These are phyloP conservation scores for Triplophysa tibetana DNA, from an alignment of 2,113 vertebrate species.

Conservation along the genomic window DNA sequence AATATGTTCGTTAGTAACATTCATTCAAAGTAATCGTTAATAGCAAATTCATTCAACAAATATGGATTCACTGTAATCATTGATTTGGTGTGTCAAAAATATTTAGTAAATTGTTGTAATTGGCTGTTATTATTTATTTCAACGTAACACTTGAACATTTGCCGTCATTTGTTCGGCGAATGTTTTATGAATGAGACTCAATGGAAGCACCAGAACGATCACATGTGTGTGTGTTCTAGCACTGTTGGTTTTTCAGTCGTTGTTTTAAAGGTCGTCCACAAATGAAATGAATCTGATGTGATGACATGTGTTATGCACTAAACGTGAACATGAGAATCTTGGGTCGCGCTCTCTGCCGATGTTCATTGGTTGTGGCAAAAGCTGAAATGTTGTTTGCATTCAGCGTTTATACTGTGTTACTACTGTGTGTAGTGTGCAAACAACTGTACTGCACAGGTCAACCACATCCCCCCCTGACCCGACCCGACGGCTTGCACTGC, in stretches of 20 bases:
- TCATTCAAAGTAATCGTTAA: too few species aligned
- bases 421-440: conserved; percentile 76
- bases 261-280: conserved; percentile 8
- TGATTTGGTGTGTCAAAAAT: too few species aligned
- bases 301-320: not conserved
- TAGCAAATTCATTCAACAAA: too few species aligned
- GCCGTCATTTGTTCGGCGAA: too few species aligned
- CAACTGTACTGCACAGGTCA: conserved; percentile 67
- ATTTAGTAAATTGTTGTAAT: too few species aligned
- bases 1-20: too few species aligned
- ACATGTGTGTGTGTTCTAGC: not conserved
- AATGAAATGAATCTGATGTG: not conserved
- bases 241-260: not conserved
- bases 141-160: not conserved
- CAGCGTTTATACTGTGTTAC: conserved; percentile 56
- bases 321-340: not conserved
- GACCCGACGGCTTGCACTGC: conserved; percentile 81
- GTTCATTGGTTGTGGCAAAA: conserved; percentile 21
- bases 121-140: too few species aligned
- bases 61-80: too few species aligned
- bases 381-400: conserved; percentile 55
- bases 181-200: conserved; percentile 5
- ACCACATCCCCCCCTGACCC: conserved; percentile 43
- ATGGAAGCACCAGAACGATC: conserved; percentile 1
- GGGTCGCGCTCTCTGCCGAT: not conserved